Conservation (phyloP, 2,113 vertebrate species). For the Oreochromis niloticus region DNA sequence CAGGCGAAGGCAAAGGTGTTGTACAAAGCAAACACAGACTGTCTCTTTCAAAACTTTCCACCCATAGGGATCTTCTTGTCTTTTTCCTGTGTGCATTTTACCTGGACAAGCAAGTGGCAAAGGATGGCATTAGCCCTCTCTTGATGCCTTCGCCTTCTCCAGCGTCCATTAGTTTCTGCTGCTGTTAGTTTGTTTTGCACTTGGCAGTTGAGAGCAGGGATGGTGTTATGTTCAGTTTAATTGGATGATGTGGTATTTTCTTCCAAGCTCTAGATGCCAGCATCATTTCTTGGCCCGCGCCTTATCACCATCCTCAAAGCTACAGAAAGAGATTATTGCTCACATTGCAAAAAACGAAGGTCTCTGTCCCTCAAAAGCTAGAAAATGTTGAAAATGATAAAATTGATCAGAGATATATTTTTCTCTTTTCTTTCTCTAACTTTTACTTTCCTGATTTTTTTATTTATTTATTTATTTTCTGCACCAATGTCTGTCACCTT, state of each 20-base stretch:
- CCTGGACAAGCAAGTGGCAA: neutral
- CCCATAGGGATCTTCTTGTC: neutral
- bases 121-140: neutral
- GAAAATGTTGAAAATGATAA: neutral
- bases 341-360: neutral
- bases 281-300: neutral
- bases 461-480: fast-evolving
- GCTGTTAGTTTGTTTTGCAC: neutral
- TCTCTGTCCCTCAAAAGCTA: neutral
- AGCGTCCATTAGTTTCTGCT: neutral
- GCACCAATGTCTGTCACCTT: neutral
- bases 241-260: constrained; percentile 9
- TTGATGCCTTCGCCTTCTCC: neutral
- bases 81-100: neutral
- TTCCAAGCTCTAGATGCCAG: neutral
- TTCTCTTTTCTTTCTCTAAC: neutral
- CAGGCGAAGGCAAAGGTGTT: neutral
- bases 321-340: neutral
- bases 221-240: constrained; percentile 16
- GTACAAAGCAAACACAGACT: neutral
- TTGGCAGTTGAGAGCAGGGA: constrained; percentile 1
- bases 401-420: neutral
- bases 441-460: neutral
- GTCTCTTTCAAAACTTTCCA: neutral
- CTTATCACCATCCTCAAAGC: neutral